Percentiles rank a stretch among this genome's conserved stretches.
These are phyloP conservation scores for Melanostigma gelatinosum DNA, from an alignment of 2,113 vertebrate genomes.

Conservation along the genomic window DNA sequence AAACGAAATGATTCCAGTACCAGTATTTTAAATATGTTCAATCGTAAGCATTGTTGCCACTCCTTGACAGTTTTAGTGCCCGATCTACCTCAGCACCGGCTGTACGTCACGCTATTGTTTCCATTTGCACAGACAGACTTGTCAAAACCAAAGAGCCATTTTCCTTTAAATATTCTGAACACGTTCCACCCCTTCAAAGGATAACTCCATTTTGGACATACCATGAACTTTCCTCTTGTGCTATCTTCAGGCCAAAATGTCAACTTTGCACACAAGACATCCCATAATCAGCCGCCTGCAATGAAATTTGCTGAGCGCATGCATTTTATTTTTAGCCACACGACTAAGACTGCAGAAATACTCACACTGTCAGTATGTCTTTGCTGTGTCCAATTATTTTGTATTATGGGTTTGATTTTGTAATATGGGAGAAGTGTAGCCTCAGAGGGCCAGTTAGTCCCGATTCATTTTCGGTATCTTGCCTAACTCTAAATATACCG, in stretches of 20 bases:
- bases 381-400: neutral
- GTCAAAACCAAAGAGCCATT: neutral
- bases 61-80: neutral
- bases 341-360: neutral
- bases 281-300: neutral
- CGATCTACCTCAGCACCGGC: neutral
- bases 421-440: neutral
- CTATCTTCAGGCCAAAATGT: neutral
- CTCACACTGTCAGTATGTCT: neutral
- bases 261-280: neutral
- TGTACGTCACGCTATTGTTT: neutral
- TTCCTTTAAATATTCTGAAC: neutral
- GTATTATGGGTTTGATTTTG: neutral
- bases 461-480: neutral
- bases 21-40: neutral
- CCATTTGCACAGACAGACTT: neutral
- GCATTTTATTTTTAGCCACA: conserved; percentile 1
- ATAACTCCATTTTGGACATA: neutral
- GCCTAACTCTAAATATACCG: neutral
- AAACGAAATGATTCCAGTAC: neutral
- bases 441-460: neutral
- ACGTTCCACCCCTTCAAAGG: neutral
- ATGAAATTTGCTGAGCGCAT: neutral
- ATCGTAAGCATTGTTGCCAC: neutral
- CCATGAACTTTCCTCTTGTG: neutral